Percentiles rank a stretch among this genome's conserved stretches.
These are phyloP conservation scores for Nannospalax galili DNA, from an alignment of 2,113 vertebrate species.

Conservation along the genomic window DNA sequence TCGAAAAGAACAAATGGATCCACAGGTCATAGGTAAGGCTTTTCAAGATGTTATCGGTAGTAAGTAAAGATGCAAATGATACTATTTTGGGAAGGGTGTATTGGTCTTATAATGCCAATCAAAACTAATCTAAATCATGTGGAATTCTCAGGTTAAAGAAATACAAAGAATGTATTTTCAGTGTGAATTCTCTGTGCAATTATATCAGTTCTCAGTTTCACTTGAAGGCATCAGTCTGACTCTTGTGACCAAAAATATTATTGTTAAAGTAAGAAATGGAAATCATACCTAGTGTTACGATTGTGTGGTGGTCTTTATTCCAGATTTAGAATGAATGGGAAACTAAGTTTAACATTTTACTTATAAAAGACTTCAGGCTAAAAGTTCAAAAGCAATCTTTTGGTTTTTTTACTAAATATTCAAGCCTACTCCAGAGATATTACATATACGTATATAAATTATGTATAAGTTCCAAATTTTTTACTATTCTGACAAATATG, in stretches of 20 bases:
- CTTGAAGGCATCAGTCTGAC: not conserved
- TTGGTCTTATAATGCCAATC: not conserved
- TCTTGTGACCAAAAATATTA: slow-evolving; percentile 36
- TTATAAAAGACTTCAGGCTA: slow-evolving; percentile 6
- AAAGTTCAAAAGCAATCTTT: slow-evolving; percentile 8
- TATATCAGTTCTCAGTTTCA: not conserved
- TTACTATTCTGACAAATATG: not conserved
- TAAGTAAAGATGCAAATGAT: not conserved
- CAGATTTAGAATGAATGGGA: not conserved
- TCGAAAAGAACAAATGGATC: not conserved
- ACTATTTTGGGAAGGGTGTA: not conserved
- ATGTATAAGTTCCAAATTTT: not conserved
- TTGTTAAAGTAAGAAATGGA: slow-evolving; percentile 13
- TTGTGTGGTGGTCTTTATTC: not conserved
- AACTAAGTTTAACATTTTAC: slow-evolving; percentile 36
- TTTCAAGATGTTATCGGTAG: slow-evolving; percentile 1
- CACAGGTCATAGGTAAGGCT: not conserved
- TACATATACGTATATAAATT: too few relatives aligned
- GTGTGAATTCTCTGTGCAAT: slow-evolving; percentile 18
- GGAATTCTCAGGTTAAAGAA: not conserved
- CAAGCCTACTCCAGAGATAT: not conserved
- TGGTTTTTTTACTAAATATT: not conserved
- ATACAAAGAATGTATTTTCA: slow-evolving; percentile 1
- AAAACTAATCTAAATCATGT: not conserved
- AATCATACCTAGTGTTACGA: not conserved